Conservation (phyloP, 2,113 vertebrate genomes). For the Rallus limicola region DNA sequence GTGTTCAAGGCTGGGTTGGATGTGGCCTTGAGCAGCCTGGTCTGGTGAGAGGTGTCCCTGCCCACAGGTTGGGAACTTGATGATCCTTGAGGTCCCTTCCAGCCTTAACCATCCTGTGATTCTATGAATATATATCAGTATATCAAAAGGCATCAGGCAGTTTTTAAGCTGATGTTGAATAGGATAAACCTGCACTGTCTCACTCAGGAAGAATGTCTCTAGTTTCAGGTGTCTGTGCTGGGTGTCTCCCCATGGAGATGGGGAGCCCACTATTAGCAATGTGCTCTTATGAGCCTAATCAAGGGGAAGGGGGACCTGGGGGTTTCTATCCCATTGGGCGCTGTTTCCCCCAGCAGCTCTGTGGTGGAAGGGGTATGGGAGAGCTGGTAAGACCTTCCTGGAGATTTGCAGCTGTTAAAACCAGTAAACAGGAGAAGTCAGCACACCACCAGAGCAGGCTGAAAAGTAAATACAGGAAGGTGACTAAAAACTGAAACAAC, state of each 20-base stretch:
- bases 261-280: not conserved
- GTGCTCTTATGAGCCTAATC: not conserved
- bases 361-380: not conserved
- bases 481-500: conserved; percentile 66
- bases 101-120: too few species aligned
- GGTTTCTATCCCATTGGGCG: not conserved
- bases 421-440: conserved; percentile 69
- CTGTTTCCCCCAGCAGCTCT: not conserved
- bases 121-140: accelerated
- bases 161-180: not conserved
- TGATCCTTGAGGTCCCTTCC: too few species aligned
- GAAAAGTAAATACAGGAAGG: conserved; percentile 79
- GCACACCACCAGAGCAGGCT: conserved; percentile 35
- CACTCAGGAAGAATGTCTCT: accelerated
- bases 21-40: too few species aligned
- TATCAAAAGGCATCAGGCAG: not conserved
- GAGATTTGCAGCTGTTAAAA: conserved; percentile 69
- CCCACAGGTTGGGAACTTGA: too few species aligned
- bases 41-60: too few species aligned
- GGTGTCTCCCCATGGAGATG: not conserved
- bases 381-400: conserved; percentile 68
- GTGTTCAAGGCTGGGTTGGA: too few species aligned
- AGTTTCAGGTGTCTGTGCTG: not conserved
- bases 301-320: not conserved
- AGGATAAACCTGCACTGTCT: accelerated